Base-by-base conservation (phyloP, 2,113 vertebrate genomes). In the Marcusenius ussheri region DNA sequence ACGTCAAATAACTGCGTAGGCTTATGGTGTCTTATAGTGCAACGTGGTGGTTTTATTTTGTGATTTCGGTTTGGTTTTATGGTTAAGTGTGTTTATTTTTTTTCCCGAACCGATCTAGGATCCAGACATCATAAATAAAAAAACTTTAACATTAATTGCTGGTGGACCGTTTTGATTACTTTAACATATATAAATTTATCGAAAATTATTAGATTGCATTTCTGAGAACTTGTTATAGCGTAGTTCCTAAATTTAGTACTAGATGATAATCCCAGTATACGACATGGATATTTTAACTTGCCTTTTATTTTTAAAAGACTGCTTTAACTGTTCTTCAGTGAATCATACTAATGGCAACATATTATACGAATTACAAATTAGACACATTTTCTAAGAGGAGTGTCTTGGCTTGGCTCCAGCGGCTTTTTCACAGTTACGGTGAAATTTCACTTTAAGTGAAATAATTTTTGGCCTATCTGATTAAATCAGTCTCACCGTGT, bases 401-500 rank as follows among this genome's bases (percentile, higher is more conserved):
- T 17, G 19, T 84, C 83, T 21, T 83, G 13, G 45, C 10, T 87
- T 87, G 27, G 5, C 15, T 31, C n/a, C 85, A 80, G 49, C 91
- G 90, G 90, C 92, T 93, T 93, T 93, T 93, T 93, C 92, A 88
- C 90, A 58, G 45, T 62, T 74, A 90, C 90, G 92, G n/a, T 21
- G 62, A 66, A 66, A 51, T 47, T 92, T 92, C 90, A 84, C 91
- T 92, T 90, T 86, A 87, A 89, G 91, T 96, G 96, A 96, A 93
- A 93, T 95, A 94, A 96, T 94, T 91, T 90, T 93, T 91, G 47
- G 17, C 93, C 94, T 93, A 92, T 96, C 95, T 91, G 62, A 93
- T 93, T 94, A 93, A 93, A 95, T 96, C 93, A 95, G 89, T 90
- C 91, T 96, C 95, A 94, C 53, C 92, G 39, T 94, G 91, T 91